Evolutionary conservation across 2,888 invertebrate genomes (phyloP), one percentile per base, ranked within the genome.

Genomic region (Tachina lurida): DNA sequence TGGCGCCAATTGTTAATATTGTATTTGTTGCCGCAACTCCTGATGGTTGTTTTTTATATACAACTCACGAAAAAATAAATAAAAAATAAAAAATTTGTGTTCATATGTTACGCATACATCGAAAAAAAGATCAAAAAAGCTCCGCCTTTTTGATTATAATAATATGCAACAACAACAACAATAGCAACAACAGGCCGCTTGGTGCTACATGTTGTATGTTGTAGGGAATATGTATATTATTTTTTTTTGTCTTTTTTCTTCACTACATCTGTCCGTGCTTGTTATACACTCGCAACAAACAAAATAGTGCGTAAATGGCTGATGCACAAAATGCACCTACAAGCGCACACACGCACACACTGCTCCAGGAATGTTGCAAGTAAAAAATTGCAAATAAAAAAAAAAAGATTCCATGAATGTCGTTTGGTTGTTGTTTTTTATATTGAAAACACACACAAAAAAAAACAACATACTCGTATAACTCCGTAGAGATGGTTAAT

Each of bases 101-200:
- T 84, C 76, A 80, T 47, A 63, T 79, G 70, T 62, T 75, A 82
- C 78, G 85, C 85, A 83, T 78, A 79, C 70, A 82, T 22, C 89
- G 80, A 89, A 91, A 91, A 91, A 91, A 91, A 89, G 89, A 89
- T 89, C 91, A 91, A 91, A 91, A 91, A 91, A 91, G 92, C 91
- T 91, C 91, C 91, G 91, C 91, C 91, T 91, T 91, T 90, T 91
- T 91, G 91, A 90, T 71, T 90, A 88, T 45, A 81, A 75, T 68
- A 54, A 80, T 67, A 73, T 74, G 56, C 52, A 0, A 17, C 60
- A 70, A 54, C 45, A 58, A 47, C 56, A 67, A 49, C 45, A 71
- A 31, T 17, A 41, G 4, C 2, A 31, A 70, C 45, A 56, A 41
- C 45, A 63, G n/a, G 39, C 56, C 17, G 39, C 58, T 19, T 65